These are phyloP conservation scores for Eupithecia inturbata DNA, from an alignment of 2,888 invertebrate species.

Conservation along the genomic window DNA sequence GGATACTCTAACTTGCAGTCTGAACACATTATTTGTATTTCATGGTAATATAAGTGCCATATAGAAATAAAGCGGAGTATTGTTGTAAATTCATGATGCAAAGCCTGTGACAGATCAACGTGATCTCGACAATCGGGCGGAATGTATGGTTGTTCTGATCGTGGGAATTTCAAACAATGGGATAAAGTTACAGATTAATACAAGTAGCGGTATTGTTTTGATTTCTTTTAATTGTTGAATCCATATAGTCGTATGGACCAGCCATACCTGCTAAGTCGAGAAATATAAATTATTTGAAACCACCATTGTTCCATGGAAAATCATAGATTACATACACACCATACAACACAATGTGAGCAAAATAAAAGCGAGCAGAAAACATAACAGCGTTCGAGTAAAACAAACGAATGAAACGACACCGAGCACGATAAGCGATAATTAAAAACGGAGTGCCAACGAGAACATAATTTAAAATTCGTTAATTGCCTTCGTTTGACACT, in stretches of 20 bases:
- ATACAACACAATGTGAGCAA: slow-evolving; percentile 10
- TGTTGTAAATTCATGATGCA: neutral
- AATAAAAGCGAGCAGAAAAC: slow-evolving; percentile 23
- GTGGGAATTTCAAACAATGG: slow-evolving; percentile 28
- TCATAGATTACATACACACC: neutral
- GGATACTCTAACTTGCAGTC: no score
- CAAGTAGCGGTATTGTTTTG: neutral
- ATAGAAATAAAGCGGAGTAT: neutral
- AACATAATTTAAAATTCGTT: slow-evolving; percentile 28
- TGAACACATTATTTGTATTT: no score
- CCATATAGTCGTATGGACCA: neutral
- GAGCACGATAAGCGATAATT: slow-evolving; percentile 29
- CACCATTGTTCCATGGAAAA: slow-evolving; percentile 16
- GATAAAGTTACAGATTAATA: neutral
- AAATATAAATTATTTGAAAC: neutral
- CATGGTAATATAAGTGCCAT: no score
- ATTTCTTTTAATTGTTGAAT: neutral
- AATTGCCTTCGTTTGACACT: slow-evolving; percentile 33
- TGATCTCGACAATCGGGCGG: neutral
- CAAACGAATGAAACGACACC: slow-evolving; percentile 22
- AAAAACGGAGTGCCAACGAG: slow-evolving; percentile 26
- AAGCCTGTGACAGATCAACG: neutral
- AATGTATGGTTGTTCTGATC: slow-evolving; percentile 16
- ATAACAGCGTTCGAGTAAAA: slow-evolving; percentile 14
- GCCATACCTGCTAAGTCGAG: neutral